Conservation (phyloP, 2,797 vertebrate species). For the Darevskia mixta region DNA sequence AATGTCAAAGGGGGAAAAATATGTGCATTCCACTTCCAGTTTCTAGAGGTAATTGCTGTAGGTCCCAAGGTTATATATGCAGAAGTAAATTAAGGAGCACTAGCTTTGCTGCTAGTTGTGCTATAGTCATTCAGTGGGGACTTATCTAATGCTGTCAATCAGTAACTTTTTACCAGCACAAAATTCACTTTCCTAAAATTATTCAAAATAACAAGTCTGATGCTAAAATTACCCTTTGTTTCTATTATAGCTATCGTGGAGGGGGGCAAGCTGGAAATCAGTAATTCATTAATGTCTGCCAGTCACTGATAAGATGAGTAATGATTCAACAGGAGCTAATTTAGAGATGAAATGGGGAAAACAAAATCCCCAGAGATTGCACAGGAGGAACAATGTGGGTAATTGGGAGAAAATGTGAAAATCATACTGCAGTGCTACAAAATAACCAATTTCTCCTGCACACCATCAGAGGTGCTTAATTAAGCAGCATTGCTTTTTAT, state of each 20-base stretch:
- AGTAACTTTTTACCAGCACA: slow-evolving; percentile 4
- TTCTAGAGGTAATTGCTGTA: background rate
- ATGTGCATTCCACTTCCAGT: background rate
- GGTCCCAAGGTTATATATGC: background rate
- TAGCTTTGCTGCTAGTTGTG: background rate
- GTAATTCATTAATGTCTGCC: slow-evolving; percentile 29
- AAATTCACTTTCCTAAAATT: slow-evolving; percentile 40
- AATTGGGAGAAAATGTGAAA: background rate
- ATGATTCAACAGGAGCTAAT: slow-evolving; percentile 19
- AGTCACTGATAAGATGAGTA: slow-evolving; percentile 40
- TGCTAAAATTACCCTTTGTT: slow-evolving; percentile 45
- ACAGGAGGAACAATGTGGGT: background rate
- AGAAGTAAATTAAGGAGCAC: background rate
- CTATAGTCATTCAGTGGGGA: background rate
- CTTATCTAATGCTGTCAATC: slow-evolving; percentile 37
- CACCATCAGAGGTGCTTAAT: background rate
- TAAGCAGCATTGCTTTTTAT: background rate
- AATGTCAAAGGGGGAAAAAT: background rate
- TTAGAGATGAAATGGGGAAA: slow-evolving; percentile 24
- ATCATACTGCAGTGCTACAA: background rate
- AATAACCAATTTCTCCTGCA: background rate
- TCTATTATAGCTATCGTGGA: slow-evolving; percentile 30
- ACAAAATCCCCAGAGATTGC: background rate
- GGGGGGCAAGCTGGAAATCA: slow-evolving; percentile 38
- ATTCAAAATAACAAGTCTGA: slow-evolving; percentile 34